These are phyloP conservation scores for Amblyopsis rosae DNA, from an alignment of 2,113 vertebrate genomes.

Conservation along the genomic window DNA sequence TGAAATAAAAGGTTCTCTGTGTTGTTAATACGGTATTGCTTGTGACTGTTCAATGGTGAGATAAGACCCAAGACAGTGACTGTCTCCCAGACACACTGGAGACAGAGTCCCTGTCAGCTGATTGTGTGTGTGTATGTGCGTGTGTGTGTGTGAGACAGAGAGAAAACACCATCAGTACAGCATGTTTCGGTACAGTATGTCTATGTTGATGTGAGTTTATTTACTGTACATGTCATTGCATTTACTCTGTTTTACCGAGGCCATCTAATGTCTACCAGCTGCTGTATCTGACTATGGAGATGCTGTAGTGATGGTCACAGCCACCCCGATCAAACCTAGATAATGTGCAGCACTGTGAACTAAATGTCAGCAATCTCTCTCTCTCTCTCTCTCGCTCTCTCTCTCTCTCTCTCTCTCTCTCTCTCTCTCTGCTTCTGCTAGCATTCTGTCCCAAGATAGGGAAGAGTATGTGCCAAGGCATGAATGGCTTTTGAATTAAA, in stretches of 20 bases:
- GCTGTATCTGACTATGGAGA: conserved; percentile 22
- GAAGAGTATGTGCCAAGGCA: too few relatives aligned
- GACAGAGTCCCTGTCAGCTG: conserved; percentile 44
- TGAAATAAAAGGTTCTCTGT: conserved; percentile 14
- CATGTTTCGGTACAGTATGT: not conserved
- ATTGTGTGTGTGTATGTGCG: conserved; percentile 18
- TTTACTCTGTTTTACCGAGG: conserved; percentile 1
- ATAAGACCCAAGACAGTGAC: conserved; percentile 32
- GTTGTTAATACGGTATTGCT: not conserved
- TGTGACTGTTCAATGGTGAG: conserved; percentile 48
- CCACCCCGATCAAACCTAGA: conserved; percentile 25
- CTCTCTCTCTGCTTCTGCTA: conserved; percentile 25
- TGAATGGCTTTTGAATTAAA: too few relatives aligned
- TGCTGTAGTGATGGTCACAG: conserved; percentile 26
- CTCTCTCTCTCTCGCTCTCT: too few relatives aligned
- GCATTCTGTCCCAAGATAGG: not conserved
- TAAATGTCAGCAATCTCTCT: conserved; percentile 18
- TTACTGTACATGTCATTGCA: not conserved
- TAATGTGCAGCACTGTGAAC: conserved; percentile 41
- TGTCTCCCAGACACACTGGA: conserved; percentile 52
- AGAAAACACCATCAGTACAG: not conserved
- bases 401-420: not conserved
- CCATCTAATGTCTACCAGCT: conserved; percentile 26
- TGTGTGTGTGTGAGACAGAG: conserved; percentile 7
- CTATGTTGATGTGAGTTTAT: conserved; percentile 5